Base-by-base conservation (phyloP, 2,113 vertebrate genomes). In the Rana temporaria region DNA sequence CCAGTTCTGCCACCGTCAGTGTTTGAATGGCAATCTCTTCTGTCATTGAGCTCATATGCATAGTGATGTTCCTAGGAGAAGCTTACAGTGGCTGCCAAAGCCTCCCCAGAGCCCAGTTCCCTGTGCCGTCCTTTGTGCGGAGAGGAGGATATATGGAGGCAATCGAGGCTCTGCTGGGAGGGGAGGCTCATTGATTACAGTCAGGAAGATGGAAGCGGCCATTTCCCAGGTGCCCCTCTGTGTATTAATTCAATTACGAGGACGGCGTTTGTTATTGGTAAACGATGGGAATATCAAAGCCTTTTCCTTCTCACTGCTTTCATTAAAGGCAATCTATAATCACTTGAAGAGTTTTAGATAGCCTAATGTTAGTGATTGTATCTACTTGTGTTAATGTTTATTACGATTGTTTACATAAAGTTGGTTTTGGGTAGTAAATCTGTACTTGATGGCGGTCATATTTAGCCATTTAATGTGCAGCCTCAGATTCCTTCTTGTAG, bases 71-170 rank as follows among this genome's bases (percentile, higher is more conserved):
- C 65, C 26, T 73, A 81, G 79, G 68, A 65, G 52, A 64, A 52
- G 79, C 79, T 62, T 81, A 52, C 67, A 81, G 59, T 63, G 20
- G 53, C n/a, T 32, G 38, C 26, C 52, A 55, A 24, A 16, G 18
- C 57, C 60, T 81, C 79, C 79, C 69, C 42, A 56, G 79, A 81
- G 79, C 22, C 60, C 79, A 55, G 69, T 72, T 81, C 53, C 59
- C 79, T 81, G 20, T 38, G n/a, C 59, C 16, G 17, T 55, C 60
- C 79, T 73, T 81, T 81, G 79, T 81, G 22, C 34, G 30, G 22
- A 42, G 56, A 30, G 53, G 69, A 52, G 60, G 65, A 81, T 81
- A 73, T 73, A 81, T 81, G 79, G 69, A 81, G 79, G 79, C 79
- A 73, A 73, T 81, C 15, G 79, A 73, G 59, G 57, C 32, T 18